These are phyloP conservation scores for Abramis brama DNA, from an alignment of 2,113 vertebrate genomes.

Conservation along the genomic window DNA sequence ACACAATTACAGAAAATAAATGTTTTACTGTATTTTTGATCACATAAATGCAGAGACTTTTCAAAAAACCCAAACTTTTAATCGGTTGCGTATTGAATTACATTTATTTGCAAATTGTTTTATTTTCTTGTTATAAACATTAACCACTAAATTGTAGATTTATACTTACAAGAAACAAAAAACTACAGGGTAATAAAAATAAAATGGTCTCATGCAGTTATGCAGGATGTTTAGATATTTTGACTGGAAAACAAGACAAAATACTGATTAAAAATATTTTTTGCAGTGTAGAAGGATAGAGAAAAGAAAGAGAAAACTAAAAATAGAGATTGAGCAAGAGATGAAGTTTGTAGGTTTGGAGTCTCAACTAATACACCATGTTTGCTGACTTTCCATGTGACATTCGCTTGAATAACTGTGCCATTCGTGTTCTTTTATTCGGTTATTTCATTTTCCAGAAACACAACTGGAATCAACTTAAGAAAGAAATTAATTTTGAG, in stretches of 20 bases:
- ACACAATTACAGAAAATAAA: background rate
- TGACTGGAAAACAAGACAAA: background rate
- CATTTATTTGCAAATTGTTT: background rate
- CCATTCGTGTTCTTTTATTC: conserved; percentile 15
- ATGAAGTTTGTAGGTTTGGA: conserved; percentile 22
- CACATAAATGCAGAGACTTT: background rate
- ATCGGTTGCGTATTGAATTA: background rate
- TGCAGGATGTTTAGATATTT: background rate
- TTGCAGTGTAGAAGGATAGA: conserved; percentile 7
- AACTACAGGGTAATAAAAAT: background rate
- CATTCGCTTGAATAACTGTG: conserved; percentile 17
- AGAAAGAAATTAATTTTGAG: background rate
- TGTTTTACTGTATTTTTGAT: background rate
- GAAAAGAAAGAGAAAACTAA: background rate
- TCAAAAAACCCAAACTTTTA: background rate
- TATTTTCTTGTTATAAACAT: background rate
- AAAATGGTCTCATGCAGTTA: background rate
- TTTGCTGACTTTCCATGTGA: conserved; percentile 4
- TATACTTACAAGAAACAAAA: background rate
- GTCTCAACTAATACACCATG: conserved; percentile 2
- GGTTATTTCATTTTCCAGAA: background rate
- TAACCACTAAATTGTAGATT: background rate
- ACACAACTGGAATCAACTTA: background rate
- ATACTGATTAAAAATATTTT: background rate
- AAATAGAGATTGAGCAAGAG: background rate